Percentiles rank a stretch among this genome's conserved stretches.
These are phyloP conservation scores for Sarcophaga variegata DNA, from an alignment of 2,888 invertebrate species.

Conservation along the genomic window DNA sequence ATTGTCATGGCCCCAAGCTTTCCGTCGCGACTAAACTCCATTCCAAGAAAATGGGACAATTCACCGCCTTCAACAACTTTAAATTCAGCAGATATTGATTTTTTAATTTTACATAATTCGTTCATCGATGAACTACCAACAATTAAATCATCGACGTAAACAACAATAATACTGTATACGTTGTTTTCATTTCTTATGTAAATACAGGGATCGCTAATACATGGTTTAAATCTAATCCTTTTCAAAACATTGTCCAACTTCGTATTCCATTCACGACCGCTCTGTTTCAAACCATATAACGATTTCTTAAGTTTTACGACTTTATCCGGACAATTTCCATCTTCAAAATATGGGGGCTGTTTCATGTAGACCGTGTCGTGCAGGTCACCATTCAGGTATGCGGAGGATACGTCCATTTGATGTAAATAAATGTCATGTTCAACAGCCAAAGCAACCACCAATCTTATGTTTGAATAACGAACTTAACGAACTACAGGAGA, in stretches of 20 bases:
- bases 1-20: too few relatives aligned
- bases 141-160: too few relatives aligned
- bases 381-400: slow-evolving; percentile 32
- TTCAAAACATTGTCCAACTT: slow-evolving; percentile 15
- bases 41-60: background rate
- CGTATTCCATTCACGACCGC: slow-evolving; percentile 34
- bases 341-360: slow-evolving; percentile 36
- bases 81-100: too few relatives aligned
- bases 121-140: too few relatives aligned
- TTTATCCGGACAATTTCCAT: slow-evolving; percentile 1
- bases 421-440: slow-evolving; percentile 56
- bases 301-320: background rate
- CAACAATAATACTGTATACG: slow-evolving; percentile 13
- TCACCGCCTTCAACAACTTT: too few relatives aligned
- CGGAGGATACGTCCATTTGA: slow-evolving; percentile 27
- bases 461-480: slow-evolving; percentile 63
- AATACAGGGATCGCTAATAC: slow-evolving; percentile 34
- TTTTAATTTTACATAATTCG: too few relatives aligned
- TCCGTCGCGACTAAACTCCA: too few relatives aligned
- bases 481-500: slow-evolving; percentile 20
- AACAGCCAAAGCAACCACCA: slow-evolving; percentile 67
- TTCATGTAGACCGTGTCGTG: slow-evolving; percentile 36
- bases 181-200: slow-evolving; percentile 1
- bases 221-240: slow-evolving; percentile 16
- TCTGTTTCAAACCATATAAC: slow-evolving; percentile 37